Conservation (phyloP, 64 coral and sea anemone genomes). For the Pachyseris speciosa region DNA sequence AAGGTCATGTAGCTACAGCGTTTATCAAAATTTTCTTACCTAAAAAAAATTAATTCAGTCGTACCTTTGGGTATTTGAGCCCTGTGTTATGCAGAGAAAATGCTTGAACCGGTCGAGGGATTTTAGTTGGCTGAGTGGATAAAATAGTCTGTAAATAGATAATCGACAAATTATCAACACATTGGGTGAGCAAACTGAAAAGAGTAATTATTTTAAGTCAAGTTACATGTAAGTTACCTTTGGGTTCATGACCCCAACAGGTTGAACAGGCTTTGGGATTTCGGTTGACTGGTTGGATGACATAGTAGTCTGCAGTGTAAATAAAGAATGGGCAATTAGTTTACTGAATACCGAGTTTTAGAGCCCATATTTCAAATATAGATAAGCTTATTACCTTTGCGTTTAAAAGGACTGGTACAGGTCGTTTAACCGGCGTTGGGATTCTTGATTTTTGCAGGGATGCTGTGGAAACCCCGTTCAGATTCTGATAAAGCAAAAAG, state of each 20-base stretch:
- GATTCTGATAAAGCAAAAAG: neutral
- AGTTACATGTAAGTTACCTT: no score
- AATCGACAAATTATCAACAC: neutral
- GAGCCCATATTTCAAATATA: neutral
- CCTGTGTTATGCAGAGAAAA: neutral
- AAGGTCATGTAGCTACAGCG: neutral
- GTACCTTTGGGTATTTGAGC: neutral
- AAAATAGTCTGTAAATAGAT: neutral
- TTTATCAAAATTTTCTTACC: neutral
- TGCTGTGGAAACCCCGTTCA: neutral
- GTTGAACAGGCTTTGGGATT: neutral
- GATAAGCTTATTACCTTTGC: neutral
- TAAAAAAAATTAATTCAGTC: neutral
- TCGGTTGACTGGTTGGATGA: neutral
- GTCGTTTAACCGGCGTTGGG: neutral
- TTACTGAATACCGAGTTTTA: neutral
- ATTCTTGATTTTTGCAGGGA: neutral
- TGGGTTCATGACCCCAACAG: neutral
- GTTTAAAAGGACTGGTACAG: neutral
- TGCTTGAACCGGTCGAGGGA: neutral
- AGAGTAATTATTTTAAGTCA: neutral
- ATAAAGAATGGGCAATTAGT: neutral
- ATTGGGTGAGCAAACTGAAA: neutral
- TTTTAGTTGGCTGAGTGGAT: neutral
- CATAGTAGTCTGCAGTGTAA: neutral